Conservation (phyloP, 1,140 invertebrate genomes). For the Atta colombica region DNA sequence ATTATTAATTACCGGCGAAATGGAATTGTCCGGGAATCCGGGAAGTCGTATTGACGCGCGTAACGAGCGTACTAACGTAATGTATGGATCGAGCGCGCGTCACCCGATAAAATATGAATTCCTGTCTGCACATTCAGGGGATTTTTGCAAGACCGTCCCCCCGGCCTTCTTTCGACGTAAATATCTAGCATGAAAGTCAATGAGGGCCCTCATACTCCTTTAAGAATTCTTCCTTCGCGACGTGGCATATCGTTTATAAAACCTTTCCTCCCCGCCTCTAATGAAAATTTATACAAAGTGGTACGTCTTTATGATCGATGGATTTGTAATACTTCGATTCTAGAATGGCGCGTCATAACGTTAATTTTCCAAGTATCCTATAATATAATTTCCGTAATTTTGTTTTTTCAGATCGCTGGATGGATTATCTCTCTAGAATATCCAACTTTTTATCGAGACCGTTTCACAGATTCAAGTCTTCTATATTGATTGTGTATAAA, state of each 20-base stretch:
- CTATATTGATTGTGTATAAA: neutral
- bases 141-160: slow-evolving; percentile 28
- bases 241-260: slow-evolving; percentile 54
- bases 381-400: neutral
- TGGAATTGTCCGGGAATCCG: slow-evolving; percentile 47
- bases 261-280: slow-evolving; percentile 1
- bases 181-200: slow-evolving; percentile 74
- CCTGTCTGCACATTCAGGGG: slow-evolving; percentile 29
- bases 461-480: neutral
- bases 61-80: slow-evolving; percentile 35
- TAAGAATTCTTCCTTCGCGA: slow-evolving; percentile 24
- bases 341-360: neutral
- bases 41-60: slow-evolving; percentile 39
- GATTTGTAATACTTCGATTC: slow-evolving; percentile 11
- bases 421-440: neutral
- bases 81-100: slow-evolving; percentile 41
- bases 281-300: slow-evolving; percentile 47
- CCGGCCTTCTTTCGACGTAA: slow-evolving; percentile 34
- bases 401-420: neutral
- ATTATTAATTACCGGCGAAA: slow-evolving; percentile 69
- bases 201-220: slow-evolving; percentile 58
- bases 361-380: slow-evolving; percentile 4
- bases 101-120: slow-evolving; percentile 71
- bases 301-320: slow-evolving; percentile 28
- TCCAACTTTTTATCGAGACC: neutral